phyloP scores from a whole-genome alignment of 2,797 vertebrate genomes.

The Hoplostethus atlanticus region DNA sequence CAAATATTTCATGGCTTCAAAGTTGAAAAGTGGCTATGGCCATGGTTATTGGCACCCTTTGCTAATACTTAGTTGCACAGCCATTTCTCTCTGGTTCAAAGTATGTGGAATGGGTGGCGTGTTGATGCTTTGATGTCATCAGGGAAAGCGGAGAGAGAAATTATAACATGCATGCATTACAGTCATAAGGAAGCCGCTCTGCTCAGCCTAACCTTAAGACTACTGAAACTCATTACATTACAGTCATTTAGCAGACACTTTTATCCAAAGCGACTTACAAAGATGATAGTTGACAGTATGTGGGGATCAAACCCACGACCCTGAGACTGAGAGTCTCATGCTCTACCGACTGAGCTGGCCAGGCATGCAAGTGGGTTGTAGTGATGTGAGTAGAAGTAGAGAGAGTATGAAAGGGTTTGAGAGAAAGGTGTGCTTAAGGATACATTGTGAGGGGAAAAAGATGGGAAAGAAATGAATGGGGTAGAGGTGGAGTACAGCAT shows the following conservation, averaged over 20 bases:
- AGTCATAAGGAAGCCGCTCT: no score
- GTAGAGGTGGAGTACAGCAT: not conserved
- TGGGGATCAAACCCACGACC: no score
- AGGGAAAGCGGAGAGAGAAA: not conserved
- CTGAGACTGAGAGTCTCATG: no score
- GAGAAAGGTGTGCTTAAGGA: not conserved
- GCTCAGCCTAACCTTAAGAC: no score
- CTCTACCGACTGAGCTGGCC: no score
- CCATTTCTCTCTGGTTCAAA: slow-evolving; percentile 22
- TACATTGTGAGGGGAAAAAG: not conserved
- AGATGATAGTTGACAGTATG: no score
- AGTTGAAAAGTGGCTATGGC: no score
- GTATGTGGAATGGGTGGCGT: slow-evolving; percentile 22
- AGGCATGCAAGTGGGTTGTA: not conserved
- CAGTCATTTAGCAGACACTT: no score
- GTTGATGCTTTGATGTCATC: not conserved
- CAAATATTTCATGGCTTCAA: no score
- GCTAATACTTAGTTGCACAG: not conserved
- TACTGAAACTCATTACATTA: no score
- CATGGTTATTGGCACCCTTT: not conserved
- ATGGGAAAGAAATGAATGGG: not conserved
- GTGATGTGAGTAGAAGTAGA: not conserved
- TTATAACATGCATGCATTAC: no score
- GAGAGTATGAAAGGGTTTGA: slow-evolving; percentile 1
- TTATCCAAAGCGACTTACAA: no score